Evolutionary conservation across 2,797 vertebrate genomes (phyloP).

Genomic region (Lindbergichthys nudifrons): DNA sequence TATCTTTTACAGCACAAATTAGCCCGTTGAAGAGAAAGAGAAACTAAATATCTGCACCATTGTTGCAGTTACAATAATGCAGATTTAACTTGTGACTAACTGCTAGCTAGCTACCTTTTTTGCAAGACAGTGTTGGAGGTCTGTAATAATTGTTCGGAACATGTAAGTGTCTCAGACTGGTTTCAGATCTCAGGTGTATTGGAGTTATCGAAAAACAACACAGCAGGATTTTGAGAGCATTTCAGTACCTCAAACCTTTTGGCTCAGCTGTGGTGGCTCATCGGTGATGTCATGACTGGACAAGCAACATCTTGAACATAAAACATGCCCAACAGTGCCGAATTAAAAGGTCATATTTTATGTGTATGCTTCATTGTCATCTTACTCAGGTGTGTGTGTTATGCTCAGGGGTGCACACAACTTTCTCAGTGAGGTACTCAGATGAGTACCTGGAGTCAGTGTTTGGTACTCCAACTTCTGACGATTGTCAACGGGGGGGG

Average conservation of each 20-base stretch:
- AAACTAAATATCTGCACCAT: too few relatives aligned
- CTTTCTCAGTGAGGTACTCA: too few relatives aligned
- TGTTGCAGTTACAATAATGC: too few relatives aligned
- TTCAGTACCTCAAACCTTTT: conserved; percentile 20
- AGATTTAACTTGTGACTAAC: too few relatives aligned
- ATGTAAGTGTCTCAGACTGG: background rate
- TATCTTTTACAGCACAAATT: background rate
- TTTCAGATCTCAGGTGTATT: conserved; percentile 1
- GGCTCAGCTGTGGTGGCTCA: conserved; percentile 42
- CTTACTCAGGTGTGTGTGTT: conserved; percentile 56
- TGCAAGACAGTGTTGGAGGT: background rate
- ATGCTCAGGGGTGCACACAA: too few relatives aligned
- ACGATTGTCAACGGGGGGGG: too few relatives aligned
- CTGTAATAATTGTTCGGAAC: background rate
- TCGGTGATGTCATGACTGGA: conserved; percentile 60
- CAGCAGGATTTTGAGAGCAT: conserved; percentile 1
- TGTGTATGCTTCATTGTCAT: conserved; percentile 37
- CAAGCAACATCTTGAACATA: conserved; percentile 47
- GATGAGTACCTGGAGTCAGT: too few relatives aligned
- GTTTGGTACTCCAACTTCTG: too few relatives aligned
- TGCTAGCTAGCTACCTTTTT: background rate
- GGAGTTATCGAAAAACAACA: background rate
- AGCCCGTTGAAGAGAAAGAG: background rate
- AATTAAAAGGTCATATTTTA: conserved; percentile 60
- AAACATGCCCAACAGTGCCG: conserved; percentile 39